phyloP scores from a whole-genome alignment of 1,140 invertebrate genomes.

The Drosophila equinoxialis region DNA sequence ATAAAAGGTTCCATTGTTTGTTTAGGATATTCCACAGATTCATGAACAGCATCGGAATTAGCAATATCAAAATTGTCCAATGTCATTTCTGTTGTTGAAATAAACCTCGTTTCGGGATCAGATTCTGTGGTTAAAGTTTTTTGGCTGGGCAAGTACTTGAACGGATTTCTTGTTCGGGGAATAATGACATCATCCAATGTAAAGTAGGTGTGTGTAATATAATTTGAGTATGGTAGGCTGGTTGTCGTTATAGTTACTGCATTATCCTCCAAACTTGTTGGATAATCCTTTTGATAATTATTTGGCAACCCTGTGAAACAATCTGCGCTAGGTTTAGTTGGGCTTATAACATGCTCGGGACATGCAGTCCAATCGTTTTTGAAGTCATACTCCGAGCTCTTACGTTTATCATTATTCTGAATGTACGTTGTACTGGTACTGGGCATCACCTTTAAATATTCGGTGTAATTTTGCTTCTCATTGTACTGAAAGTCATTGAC shows the following conservation, averaged over 20 bases:
- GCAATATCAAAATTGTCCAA: slow-evolving; percentile 6
- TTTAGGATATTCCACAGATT: not conserved
- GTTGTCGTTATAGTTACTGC: slow-evolving; percentile 36
- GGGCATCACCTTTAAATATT: not conserved
- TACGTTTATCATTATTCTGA: slow-evolving; percentile 6
- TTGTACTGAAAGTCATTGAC: not conserved
- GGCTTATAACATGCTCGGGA: slow-evolving; percentile 16
- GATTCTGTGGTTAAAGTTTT: slow-evolving; percentile 18
- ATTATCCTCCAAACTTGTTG: slow-evolving; percentile 21
- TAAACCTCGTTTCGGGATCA: not conserved
- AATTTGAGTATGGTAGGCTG: slow-evolving; percentile 36
- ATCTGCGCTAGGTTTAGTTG: slow-evolving; percentile 8
- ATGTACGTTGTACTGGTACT: not conserved
- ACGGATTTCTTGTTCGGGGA: slow-evolving; percentile 26
- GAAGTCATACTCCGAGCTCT: slow-evolving; percentile 6
- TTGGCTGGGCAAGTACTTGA: slow-evolving; percentile 3
- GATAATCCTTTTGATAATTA: slow-evolving; percentile 19
- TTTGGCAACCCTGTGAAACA: slow-evolving; percentile 19
- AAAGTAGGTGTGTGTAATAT: slow-evolving; percentile 51
- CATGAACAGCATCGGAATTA: not conserved
- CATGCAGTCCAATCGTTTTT: slow-evolving; percentile 31
- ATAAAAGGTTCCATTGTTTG: not conserved
- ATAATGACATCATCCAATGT: slow-evolving; percentile 47
- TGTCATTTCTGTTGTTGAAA: slow-evolving; percentile 27
- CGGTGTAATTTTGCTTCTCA: slow-evolving; percentile 9